Conservation (phyloP, 2,797 vertebrate species). For the Microcaecilia unicolor region DNA sequence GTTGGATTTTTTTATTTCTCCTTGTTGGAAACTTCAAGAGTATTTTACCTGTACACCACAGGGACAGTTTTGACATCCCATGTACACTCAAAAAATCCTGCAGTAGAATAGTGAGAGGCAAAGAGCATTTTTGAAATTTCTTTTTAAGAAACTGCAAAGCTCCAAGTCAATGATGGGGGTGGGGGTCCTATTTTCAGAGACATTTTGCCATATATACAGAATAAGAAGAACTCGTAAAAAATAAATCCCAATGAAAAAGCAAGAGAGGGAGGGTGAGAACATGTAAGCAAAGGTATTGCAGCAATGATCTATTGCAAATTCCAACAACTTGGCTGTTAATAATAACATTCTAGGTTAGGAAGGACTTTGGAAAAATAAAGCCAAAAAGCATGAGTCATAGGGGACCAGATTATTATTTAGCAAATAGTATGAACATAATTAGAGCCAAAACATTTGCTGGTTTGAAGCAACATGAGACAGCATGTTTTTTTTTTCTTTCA, state of each 20-base stretch:
- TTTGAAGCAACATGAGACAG: constrained; percentile 10
- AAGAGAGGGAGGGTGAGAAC: not conserved
- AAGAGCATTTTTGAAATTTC: too few species aligned
- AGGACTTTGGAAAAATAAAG: constrained; percentile 1
- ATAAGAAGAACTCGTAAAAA: not conserved
- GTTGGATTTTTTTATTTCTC: too few species aligned
- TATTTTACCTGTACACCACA: too few species aligned
- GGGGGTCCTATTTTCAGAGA: too few species aligned
- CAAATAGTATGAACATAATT: constrained; percentile 12
- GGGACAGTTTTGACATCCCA: too few species aligned
- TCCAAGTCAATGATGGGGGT: too few species aligned
- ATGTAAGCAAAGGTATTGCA: not conserved
- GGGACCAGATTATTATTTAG: constrained; percentile 17
- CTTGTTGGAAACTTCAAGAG: too few species aligned
- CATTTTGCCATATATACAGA: too few species aligned
- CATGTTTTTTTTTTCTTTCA: not conserved
- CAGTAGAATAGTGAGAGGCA: too few species aligned
- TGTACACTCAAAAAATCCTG: too few species aligned
- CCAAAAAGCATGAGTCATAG: constrained; percentile 1
- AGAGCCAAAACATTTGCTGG: constrained; percentile 8
- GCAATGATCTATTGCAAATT: not conserved
- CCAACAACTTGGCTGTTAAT: not conserved
- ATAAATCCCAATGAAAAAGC: not conserved
- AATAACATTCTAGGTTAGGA: not conserved
- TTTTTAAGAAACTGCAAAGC: too few species aligned